Base-by-base conservation (phyloP, 2,797 vertebrate genomes). In the Coccyzus lansbergi region DNA sequence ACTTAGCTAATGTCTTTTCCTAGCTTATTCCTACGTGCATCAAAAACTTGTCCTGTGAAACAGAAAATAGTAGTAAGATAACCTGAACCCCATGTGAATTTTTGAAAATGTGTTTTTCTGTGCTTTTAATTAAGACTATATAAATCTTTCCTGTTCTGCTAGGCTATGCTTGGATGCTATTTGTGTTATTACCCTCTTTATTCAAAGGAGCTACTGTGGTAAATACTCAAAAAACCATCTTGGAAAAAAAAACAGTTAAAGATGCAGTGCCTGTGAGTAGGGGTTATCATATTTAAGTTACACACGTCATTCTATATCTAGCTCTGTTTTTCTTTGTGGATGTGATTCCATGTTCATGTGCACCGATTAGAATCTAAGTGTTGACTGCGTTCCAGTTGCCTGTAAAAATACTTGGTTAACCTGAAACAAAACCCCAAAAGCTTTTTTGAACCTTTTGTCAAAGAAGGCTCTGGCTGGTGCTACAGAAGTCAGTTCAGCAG, bases 341-440 rank as follows among this genome's bases (percentile, higher is more conserved):
- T 90, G 40, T 49, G 22, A 38, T 83, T 83, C 68, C 21, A 78
- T n/a, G 48, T 84, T 86, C 24, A 40, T 4, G 17, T 48, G 25
- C 6, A 5, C 31, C 55, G 20, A 6, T 22, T 53, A 28, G 22
- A 82, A 52, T 86, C 48, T 82, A 15, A 59, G 58, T 22, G 34
- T 58, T 75, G 76, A 38, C 29, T 72, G 18, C 7, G n/a, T 83
- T 84, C 55, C 72, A 53, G 62, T 64, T 83, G 55, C 28, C 31
- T 86, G 31, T 78, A 44, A 86, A 94, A 87, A 71, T 33, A 55
- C 53, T 40, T 92, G n/a, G n/a, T 82, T 92, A 79, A 93, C 80
- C 83, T 90, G 62, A 86, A 63, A 40, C 76, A 69, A 95, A 94
- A 88, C 22, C 80, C 33, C 40, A 6, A 51, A 83, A 81, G 16